Conservation (phyloP, 2,113 vertebrate genomes). For the Hydropotes inermis region DNA sequence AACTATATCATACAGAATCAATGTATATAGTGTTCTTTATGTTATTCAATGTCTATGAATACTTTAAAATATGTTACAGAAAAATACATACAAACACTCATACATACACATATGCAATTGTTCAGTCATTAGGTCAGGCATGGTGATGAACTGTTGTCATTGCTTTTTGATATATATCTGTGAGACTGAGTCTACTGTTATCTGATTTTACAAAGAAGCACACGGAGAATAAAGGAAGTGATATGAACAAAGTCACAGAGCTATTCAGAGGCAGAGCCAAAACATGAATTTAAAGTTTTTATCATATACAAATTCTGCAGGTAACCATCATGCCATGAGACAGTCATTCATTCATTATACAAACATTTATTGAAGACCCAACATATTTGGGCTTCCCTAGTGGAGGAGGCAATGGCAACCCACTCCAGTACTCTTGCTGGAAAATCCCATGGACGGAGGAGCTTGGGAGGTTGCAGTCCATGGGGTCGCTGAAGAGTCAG, state of each 20-base stretch:
- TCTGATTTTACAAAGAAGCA: neutral
- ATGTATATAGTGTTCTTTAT: neutral
- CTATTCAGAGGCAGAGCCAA: neutral
- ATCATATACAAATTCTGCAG: accelerated
- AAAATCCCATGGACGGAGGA: too few relatives aligned
- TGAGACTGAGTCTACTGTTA: neutral
- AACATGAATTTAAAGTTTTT: neutral
- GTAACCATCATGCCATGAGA: neutral
- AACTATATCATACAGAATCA: neutral
- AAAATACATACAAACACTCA: neutral
- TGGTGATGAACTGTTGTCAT: neutral
- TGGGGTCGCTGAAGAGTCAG: too few relatives aligned
- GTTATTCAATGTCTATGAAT: neutral
- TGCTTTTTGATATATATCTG: neutral
- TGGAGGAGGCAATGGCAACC: too few relatives aligned
- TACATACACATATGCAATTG: neutral
- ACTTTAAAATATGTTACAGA: neutral
- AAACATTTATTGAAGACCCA: neutral
- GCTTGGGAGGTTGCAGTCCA: too few relatives aligned
- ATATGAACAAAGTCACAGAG: neutral
- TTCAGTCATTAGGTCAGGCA: neutral
- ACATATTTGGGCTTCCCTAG: neutral
- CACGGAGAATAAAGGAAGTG: neutral
- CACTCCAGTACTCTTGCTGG: too few relatives aligned
- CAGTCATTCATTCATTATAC: neutral